These are phyloP conservation scores for Ectobius pallidus DNA, from an alignment of 2,888 invertebrate genomes.

Conservation along the genomic window DNA sequence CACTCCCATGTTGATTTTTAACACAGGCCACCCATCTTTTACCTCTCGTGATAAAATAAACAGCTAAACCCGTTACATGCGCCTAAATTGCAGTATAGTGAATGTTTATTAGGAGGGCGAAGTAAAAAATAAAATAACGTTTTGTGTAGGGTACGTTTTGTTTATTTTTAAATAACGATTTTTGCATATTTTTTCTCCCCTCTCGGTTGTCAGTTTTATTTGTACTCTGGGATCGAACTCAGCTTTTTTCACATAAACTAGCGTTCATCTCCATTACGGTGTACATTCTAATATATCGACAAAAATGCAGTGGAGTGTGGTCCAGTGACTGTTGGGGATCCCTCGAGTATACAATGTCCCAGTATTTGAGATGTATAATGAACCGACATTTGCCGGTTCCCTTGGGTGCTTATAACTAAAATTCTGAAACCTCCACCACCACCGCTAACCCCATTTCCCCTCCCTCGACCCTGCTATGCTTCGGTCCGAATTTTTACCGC, in stretches of 20 bases:
- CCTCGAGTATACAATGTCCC: constrained; percentile 35
- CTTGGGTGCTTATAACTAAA: constrained; percentile 35
- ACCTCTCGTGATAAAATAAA: too few relatives aligned
- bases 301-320: constrained; percentile 16
- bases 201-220: not conserved
- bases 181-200: not conserved
- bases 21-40: too few relatives aligned
- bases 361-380: constrained; percentile 41
- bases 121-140: too few relatives aligned
- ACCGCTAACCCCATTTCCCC: not conserved
- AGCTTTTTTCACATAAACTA: not conserved
- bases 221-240: not conserved
- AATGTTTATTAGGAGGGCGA: too few relatives aligned
- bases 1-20: too few relatives aligned
- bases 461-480: not conserved
- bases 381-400: constrained; percentile 38
- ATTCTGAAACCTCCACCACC: constrained; percentile 30
- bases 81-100: too few relatives aligned
- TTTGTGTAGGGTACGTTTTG: too few relatives aligned
- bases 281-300: constrained; percentile 21
- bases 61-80: too few relatives aligned
- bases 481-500: constrained; percentile 25
- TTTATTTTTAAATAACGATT: too few relatives aligned
- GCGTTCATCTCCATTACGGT: not conserved
- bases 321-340: not conserved